Conservation (phyloP, 2,797 vertebrate genomes). For the Nannoperca obscura region DNA sequence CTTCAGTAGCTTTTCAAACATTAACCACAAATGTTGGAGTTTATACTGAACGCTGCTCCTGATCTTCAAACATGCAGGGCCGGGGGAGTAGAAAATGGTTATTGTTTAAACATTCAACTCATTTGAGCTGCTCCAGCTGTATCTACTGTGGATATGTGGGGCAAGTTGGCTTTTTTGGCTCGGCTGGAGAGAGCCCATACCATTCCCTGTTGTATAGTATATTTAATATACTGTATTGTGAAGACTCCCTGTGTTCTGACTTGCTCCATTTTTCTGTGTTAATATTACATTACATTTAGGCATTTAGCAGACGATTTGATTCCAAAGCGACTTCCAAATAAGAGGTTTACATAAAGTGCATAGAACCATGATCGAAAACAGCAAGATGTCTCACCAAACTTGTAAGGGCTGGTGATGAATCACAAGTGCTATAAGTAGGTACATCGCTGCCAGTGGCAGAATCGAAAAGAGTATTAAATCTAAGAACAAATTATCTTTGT, state of each 20-base stretch:
- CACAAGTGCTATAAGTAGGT: too few relatives aligned
- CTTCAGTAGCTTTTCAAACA: constrained; percentile 80
- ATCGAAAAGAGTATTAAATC: too few relatives aligned
- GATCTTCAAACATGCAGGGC: constrained; percentile 64
- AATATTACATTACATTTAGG: too few relatives aligned
- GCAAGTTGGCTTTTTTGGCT: constrained; percentile 46
- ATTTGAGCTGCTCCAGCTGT: constrained; percentile 82
- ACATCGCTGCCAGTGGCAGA: too few relatives aligned
- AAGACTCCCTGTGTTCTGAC: neutral
- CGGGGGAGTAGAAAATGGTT: constrained; percentile 64
- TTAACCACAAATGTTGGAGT: constrained; percentile 73
- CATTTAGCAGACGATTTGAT: too few relatives aligned
- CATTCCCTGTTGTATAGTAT: constrained; percentile 7
- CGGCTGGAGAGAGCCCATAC: constrained; percentile 8
- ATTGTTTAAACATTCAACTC: constrained; percentile 81
- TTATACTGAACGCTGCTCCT: constrained; percentile 59
- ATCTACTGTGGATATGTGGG: constrained; percentile 62
- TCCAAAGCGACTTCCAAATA: too few relatives aligned
- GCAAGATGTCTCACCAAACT: too few relatives aligned
- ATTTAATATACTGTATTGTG: constrained; percentile 18
- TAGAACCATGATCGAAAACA: too few relatives aligned
- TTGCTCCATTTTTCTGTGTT: neutral
- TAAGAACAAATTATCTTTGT: too few relatives aligned
- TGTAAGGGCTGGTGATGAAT: too few relatives aligned
- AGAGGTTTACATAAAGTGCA: too few relatives aligned